Conservation (phyloP, 1,140 invertebrate genomes). For the Nomia melanderi region DNA sequence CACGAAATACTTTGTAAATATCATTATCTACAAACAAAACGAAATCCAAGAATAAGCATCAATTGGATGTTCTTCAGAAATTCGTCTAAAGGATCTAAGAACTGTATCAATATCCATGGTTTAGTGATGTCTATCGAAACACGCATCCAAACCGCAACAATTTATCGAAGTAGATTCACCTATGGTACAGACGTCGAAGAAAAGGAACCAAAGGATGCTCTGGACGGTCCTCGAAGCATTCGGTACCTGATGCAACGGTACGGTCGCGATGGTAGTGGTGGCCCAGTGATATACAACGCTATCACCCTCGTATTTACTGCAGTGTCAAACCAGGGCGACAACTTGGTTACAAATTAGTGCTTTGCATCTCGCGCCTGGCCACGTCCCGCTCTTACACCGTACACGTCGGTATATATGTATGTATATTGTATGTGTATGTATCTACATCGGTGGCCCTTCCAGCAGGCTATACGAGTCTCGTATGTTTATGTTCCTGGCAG, state of each 20-base stretch:
- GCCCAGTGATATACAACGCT: conserved; percentile 78
- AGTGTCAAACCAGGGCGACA: conserved; percentile 80
- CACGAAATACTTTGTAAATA: no score
- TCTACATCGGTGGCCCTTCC: conserved; percentile 58
- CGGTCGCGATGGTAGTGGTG: conserved; percentile 62
- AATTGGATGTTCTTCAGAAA: no score
- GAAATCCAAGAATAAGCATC: no score
- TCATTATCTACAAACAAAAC: no score
- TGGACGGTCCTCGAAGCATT: conserved; percentile 35
- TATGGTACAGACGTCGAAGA: background rate
- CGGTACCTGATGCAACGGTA: conserved; percentile 39
- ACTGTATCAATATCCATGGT: no score
- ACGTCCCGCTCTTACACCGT: conserved; percentile 68
- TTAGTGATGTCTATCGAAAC: no score
- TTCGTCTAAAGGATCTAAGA: no score
- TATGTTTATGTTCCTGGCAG: conserved; percentile 79
- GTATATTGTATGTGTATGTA: conserved; percentile 44
- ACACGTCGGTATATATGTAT: conserved; percentile 62
- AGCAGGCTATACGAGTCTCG: conserved; percentile 65
- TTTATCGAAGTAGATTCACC: background rate
- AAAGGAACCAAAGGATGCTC: background rate
- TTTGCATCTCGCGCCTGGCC: conserved; percentile 70
- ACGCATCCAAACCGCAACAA: no score
- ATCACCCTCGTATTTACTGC: conserved; percentile 80
- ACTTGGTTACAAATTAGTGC: conserved; percentile 81